A percentile compares a stretch with the other conserved stretches of the same genome.
Evolutionary conservation across 2,797 vertebrate species (phyloP).

Genomic region (Semotilus atromaculatus): DNA sequence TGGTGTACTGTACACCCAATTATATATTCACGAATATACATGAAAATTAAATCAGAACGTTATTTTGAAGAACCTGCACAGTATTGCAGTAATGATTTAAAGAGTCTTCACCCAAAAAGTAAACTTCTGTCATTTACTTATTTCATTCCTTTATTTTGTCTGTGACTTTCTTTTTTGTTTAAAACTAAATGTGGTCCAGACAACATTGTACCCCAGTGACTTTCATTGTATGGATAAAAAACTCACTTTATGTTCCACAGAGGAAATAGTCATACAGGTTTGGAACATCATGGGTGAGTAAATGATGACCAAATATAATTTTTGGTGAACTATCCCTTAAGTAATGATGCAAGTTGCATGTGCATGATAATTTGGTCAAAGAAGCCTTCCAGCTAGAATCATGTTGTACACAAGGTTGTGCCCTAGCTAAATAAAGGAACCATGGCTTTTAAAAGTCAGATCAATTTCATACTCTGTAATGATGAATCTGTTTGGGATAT

Average conservation of each 20-base stretch:
- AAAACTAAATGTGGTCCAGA: neutral
- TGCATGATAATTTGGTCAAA: neutral
- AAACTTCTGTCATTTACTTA: neutral
- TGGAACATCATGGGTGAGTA: neutral
- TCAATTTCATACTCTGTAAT: slow-evolving; percentile 78
- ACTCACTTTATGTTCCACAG: neutral
- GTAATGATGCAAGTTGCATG: neutral
- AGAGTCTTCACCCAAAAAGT: neutral
- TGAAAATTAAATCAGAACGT: neutral
- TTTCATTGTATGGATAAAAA: neutral
- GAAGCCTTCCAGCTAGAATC: slow-evolving; percentile 42
- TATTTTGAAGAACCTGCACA: neutral
- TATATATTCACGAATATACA: neutral
- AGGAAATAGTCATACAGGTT: neutral
- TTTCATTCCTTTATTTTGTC: neutral
- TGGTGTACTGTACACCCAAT: neutral
- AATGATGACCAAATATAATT: neutral
- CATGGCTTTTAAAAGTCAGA: slow-evolving; percentile 77
- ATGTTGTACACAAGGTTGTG: slow-evolving; percentile 14
- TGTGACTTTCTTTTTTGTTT: neutral
- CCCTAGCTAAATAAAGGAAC: slow-evolving; percentile 79
- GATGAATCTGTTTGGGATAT: slow-evolving; percentile 68
- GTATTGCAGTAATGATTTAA: neutral
- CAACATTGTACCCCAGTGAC: neutral
- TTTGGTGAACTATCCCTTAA: neutral